phyloP scores from a whole-genome alignment of 2,888 invertebrate genomes.

The Lumbricus terrestris region DNA sequence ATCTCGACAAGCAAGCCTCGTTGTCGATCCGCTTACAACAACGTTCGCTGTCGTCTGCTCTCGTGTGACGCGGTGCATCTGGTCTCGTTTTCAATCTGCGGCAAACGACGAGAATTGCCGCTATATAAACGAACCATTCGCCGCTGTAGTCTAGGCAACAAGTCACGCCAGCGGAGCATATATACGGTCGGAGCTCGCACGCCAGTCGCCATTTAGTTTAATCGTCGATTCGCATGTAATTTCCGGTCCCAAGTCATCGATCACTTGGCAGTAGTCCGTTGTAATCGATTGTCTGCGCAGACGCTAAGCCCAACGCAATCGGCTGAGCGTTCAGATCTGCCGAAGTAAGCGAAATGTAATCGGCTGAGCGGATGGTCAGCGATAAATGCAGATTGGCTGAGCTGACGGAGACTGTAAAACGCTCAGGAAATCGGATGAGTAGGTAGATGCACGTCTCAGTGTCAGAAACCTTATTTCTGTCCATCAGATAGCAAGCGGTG shows the following conservation, averaged over 20 bases:
- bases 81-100: background rate
- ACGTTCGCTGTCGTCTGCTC: background rate
- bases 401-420: background rate
- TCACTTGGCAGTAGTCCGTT: background rate
- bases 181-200: background rate
- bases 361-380: background rate
- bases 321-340: background rate
- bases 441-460: too few species aligned
- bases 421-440: too few species aligned
- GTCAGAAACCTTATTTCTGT: too few species aligned
- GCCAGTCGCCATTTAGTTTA: background rate
- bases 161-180: background rate
- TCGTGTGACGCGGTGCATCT: background rate
- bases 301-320: background rate
- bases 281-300: background rate
- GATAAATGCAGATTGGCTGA: background rate
- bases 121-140: background rate
- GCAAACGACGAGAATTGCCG: background rate
- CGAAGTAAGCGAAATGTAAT: background rate
- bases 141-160: background rate
- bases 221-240: background rate
- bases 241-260: background rate
- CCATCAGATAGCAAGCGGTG: too few species aligned
- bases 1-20: background rate
- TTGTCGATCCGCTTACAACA: too few species aligned